Percentiles rank a stretch among this genome's conserved stretches.
These are phyloP conservation scores for Trogon melanurus DNA, from an alignment of 2,113 vertebrate genomes.

Conservation along the genomic window DNA sequence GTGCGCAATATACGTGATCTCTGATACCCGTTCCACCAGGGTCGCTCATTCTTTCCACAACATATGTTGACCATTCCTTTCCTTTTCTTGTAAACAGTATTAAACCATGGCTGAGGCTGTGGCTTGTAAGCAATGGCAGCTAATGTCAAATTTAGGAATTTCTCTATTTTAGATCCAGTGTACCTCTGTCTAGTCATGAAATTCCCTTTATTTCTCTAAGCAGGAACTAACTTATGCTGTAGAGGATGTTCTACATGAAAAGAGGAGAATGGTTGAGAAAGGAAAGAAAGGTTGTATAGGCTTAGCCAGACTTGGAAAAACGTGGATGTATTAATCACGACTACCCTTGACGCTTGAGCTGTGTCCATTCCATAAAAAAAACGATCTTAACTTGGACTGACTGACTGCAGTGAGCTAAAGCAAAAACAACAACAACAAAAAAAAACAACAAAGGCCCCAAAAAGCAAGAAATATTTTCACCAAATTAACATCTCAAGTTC, in stretches of 20 bases:
- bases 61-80: slow-evolving; percentile 56
- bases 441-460: not conserved
- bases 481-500: not conserved
- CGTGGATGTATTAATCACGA: not conserved
- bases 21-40: slow-evolving; percentile 28
- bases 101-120: slow-evolving; percentile 7
- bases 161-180: not conserved
- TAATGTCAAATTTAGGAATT: not conserved
- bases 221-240: not conserved
- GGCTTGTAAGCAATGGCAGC: not conserved
- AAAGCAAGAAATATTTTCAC: not conserved
- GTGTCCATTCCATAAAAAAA: not conserved
- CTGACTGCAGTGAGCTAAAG: not conserved
- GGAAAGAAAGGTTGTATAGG: not conserved
- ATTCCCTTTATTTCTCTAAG: not conserved
- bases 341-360: not conserved
- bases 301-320: not conserved
- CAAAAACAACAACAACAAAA: not conserved
- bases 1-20: not conserved
- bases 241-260: not conserved
- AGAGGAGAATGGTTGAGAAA: not conserved
- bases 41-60: slow-evolving; percentile 50
- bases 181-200: not conserved
- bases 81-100: slow-evolving; percentile 32
- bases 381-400: not conserved